phyloP scores from a whole-genome alignment of 2,797 vertebrate genomes.

The Enteromius anoplus region DNA sequence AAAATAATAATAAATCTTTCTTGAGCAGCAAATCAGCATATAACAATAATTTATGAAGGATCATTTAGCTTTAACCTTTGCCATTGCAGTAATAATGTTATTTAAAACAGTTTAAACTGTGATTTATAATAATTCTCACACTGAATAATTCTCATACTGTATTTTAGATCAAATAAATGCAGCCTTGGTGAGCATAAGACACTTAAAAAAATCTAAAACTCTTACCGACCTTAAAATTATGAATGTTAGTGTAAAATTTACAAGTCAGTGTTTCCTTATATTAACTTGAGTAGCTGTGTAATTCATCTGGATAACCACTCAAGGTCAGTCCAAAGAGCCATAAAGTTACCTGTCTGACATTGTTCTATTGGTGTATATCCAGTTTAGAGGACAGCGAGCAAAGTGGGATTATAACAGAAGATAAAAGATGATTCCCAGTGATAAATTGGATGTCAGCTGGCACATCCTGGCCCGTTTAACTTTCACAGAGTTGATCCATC shows the following conservation, averaged over 20 bases:
- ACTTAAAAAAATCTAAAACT: neutral
- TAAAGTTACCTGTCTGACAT: neutral
- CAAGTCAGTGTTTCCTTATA: neutral
- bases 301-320: neutral
- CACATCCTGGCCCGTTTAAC: conserved; percentile 56
- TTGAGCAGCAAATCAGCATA: neutral
- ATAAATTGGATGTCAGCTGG: conserved; percentile 52
- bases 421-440: conserved; percentile 47
- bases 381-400: conserved; percentile 29
- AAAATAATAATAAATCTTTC: neutral
- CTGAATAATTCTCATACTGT: neutral
- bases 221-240: neutral
- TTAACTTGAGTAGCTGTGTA: neutral
- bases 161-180: neutral
- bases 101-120: neutral
- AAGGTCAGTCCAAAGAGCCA: conserved; percentile 39
- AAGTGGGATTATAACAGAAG: conserved; percentile 39
- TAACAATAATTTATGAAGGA: neutral
- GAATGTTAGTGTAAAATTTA: neutral
- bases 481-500: conserved; percentile 58
- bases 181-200: neutral
- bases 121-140: neutral
- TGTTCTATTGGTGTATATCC: conserved; percentile 4
- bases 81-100: neutral
- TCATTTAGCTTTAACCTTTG: neutral